Conservation (phyloP, 2,888 invertebrate genomes). For the Scelioninae gen. 1 region DNA sequence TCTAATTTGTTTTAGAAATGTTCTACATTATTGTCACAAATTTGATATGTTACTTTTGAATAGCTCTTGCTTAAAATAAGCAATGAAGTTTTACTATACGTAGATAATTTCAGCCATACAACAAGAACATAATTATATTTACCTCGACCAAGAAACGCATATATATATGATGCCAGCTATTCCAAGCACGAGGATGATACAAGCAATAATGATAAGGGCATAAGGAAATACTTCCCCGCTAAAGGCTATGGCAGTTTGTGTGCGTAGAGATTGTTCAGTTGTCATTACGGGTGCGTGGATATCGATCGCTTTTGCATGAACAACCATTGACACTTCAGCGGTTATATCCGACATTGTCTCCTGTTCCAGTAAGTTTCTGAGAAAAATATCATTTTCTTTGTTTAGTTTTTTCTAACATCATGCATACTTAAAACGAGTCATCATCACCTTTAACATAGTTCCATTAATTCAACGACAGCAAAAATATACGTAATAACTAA, state of each 20-base stretch:
- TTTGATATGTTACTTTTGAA: no score
- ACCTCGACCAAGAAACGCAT: slow-evolving; percentile 97
- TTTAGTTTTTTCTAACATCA: neutral
- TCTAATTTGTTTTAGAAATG: no score
- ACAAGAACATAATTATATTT: no score
- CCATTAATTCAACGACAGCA: neutral
- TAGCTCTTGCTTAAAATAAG: no score
- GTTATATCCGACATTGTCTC: slow-evolving; percentile 88
- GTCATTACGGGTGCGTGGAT: slow-evolving; percentile 87
- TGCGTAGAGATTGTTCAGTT: slow-evolving; percentile 85
- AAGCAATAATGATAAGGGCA: slow-evolving; percentile 94
- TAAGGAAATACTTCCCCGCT: slow-evolving; percentile 92
- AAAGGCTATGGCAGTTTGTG: slow-evolving; percentile 86
- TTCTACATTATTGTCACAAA: no score
- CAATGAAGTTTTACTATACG: no score
- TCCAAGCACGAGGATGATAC: slow-evolving; percentile 94
- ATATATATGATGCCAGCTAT: slow-evolving; percentile 96
- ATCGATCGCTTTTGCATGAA: slow-evolving; percentile 89
- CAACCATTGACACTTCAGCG: slow-evolving; percentile 88
- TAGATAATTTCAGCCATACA: no score
- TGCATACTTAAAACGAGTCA: no score
- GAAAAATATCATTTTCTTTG: slow-evolving; percentile 62
- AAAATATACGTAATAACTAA: neutral
- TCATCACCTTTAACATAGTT: no score
- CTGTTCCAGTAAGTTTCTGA: slow-evolving; percentile 87